Evolutionary conservation across 2,888 invertebrate genomes (phyloP), one percentile per base, ranked within the genome.

Genomic region (Allolobophora icterica): DNA sequence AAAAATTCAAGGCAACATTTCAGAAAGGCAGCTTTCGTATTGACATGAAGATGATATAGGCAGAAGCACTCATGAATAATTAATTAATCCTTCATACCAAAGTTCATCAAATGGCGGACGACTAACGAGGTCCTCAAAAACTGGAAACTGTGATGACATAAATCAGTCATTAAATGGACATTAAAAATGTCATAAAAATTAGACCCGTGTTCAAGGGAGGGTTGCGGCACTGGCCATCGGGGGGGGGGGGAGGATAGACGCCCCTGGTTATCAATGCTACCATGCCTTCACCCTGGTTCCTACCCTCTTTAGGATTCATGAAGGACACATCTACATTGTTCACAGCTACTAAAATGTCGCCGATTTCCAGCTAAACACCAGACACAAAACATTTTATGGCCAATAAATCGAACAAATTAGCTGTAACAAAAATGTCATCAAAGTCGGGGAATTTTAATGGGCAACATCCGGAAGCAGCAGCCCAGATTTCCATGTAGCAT

Each of bases 301-400:
- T 87, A 87, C 87, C 87, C 87, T 19, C 87, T 35, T 87, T 87
- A 35, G 38, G 87, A 35, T 5, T 87, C 87, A 87, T 87, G 38
- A 35, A 87, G 19, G 87, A 87, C 87, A 87, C 87, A 87, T 87
- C 38, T 87, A 87, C 38, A 33, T 35, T 4, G 87, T 87, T 87
- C 87, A 87, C 87, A 17, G 87, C 87, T 38, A 87, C 35, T 87
- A 87, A 87, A 87, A 87, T 87, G 87, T 87, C 87, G 15, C 87
- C 87, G 15, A 87, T 38, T 35, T 34, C 87, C 87, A 87, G 87
- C 87, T 87, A 38, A 87, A 2, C 35, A 87, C 87, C 19, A 38
- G 87, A 87, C 35, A 87, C 24, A 87, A 35, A 87, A 87, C 38
- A 87, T 17, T 87, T 38, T 24, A 87, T 35, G 34, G n/a, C 35